A percentile compares a stretch with the other conserved stretches of the same genome.
These are phyloP conservation scores for Theonella swinhoei DNA, from an alignment of 37 sponge, comb jelly and placozoan species.

Conservation along the genomic window DNA sequence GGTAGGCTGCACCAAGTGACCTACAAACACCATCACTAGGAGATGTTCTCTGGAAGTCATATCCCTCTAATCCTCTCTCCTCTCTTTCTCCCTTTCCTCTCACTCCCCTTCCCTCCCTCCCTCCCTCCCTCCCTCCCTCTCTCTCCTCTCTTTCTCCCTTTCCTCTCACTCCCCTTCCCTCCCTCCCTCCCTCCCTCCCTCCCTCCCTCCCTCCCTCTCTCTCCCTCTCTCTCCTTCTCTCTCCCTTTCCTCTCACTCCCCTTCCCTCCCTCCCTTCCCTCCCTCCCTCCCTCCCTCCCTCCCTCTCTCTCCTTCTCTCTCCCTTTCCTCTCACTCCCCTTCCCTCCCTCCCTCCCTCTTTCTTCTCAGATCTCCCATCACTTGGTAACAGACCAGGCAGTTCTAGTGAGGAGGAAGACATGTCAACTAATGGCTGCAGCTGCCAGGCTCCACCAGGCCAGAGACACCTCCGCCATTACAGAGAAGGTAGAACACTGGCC, in stretches of 20 bases:
- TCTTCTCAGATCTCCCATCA: not conserved
- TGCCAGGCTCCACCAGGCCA: constrained; percentile 62
- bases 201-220: not conserved
- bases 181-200: not conserved
- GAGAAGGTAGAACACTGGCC: constrained; percentile 15
- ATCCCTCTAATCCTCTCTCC: not conserved
- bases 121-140: not conserved
- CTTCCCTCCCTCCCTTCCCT: not conserved
- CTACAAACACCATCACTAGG: not conserved
- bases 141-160: constrained; percentile 21
- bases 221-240: not conserved
- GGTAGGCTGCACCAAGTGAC: constrained; percentile 11
- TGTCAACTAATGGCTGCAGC: constrained; percentile 87
- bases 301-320: not conserved
- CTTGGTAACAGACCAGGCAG: not conserved
- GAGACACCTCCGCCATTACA: constrained; percentile 9
- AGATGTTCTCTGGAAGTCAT: not conserved
- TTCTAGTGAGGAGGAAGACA: constrained; percentile 60
- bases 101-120: too few relatives aligned
- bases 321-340: too few relatives aligned
- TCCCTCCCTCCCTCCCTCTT: not conserved
- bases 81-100: constrained; percentile 3
- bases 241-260: not conserved
- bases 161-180: constrained; percentile 3
- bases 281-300: constrained; percentile 8